phyloP scores from a whole-genome alignment of 2,113 vertebrate genomes.

The Melanocharis versteri region DNA sequence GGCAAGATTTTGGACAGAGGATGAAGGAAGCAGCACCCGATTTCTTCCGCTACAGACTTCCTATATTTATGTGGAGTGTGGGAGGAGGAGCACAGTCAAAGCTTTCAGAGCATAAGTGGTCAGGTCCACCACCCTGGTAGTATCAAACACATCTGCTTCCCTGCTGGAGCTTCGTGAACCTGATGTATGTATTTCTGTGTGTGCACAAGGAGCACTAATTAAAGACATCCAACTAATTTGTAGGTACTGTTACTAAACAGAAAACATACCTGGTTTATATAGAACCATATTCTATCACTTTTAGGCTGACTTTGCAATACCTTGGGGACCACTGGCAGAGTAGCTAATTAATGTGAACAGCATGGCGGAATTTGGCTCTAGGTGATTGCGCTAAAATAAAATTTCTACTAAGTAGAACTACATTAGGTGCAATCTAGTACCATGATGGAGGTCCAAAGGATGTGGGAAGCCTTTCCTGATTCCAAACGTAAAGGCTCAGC shows the following conservation, averaged over 20 bases:
- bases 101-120: not conserved
- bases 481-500: not conserved
- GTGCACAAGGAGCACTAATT: not conserved
- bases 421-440: not conserved
- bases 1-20: not conserved
- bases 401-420: not conserved
- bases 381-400: not conserved
- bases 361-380: not conserved
- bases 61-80: not conserved
- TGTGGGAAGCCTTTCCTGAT: not conserved
- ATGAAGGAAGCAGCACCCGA: rapidly evolving
- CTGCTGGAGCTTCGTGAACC: not conserved
- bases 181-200: not conserved
- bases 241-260: not conserved
- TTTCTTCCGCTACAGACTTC: not conserved
- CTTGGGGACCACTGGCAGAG: not conserved
- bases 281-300: not conserved
- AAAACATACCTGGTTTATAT: not conserved
- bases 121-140: rapidly evolving
- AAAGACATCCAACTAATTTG: not conserved
- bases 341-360: not conserved
- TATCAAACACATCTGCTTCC: not conserved
- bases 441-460: not conserved
- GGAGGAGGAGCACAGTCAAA: not conserved
- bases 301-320: not conserved